Base-by-base conservation (phyloP, 37 sponge, comb jelly and placozoan species). In the Beroe ovata region DNA sequence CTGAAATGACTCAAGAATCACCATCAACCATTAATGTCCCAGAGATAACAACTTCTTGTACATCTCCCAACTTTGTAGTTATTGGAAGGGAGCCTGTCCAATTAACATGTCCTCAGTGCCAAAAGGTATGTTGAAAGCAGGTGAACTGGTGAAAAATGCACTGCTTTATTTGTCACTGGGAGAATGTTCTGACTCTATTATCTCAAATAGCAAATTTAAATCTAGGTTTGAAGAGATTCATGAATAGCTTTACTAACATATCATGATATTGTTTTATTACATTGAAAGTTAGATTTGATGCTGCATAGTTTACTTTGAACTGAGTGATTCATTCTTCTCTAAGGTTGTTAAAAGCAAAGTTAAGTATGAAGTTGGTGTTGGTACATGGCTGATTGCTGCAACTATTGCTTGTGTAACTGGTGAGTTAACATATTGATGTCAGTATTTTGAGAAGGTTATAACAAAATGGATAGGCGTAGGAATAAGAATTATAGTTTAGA, bases 271-370 rank as follows among this genome's bases (percentile, higher is more conserved):
- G 25, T n/a, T 63, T 63, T n/a, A 23, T n/a, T 23, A 8, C 59
- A 58, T 58, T 58, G 16, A 58, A 58, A 58, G 59, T 58, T 58
- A 19, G 16, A 58, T 16, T 58, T 58, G 59, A n/a, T n/a, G n/a
- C 59, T 58, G 11, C 16, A 58, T 19, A 19, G 11, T 58, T 63
- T 63, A 8, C 64, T 63, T 23, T n/a, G 8, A 63, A 63, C 8
- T n/a, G 6, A n/a, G 11, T n/a, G n/a, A 63, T 22, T 23, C 64
- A 23, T n/a, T 14, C n/a, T 11, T 63, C n/a, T 63, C 26, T 22
- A 35, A 71, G 71, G 38, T 71, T 8, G 20, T 71, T 20, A 71
- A 71, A 29, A 71, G 38, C 11, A 71, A 71, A 71, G 71, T 71
- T 8, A 71, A 32, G 36, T 29, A 36, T 71, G 71, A 71, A 71